These are phyloP conservation scores for Scolanthus callimorphus DNA, from an alignment of 92 coral and sea anemone genomes.

Conservation along the genomic window DNA sequence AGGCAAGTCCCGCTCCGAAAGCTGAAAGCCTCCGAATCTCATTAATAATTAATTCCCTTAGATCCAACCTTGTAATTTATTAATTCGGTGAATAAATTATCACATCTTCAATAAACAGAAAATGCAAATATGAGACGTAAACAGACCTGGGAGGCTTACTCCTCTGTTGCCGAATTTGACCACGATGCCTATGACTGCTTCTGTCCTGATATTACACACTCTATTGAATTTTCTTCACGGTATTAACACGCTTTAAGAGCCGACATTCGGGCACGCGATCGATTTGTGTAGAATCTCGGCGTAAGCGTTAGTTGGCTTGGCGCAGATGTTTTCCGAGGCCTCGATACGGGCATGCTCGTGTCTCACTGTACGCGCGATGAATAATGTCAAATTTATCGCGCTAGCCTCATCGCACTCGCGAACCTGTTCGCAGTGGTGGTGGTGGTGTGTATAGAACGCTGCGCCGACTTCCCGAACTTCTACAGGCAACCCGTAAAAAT, in stretches of 20 bases:
- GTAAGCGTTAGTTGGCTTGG: not conserved
- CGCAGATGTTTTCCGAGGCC: not conserved
- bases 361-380: not conserved
- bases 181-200: too few relatives aligned
- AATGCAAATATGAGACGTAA: slow-evolving; percentile 71
- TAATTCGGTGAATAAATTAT: slow-evolving; percentile 98
- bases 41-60: slow-evolving; percentile 90
- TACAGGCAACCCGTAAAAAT: slow-evolving; percentile 3
- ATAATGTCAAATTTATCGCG: not conserved
- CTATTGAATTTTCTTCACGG: not conserved
- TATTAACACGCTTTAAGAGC: not conserved
- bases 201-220: too few relatives aligned
- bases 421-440: too few relatives aligned
- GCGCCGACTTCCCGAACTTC: too few relatives aligned
- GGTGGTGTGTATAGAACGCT: too few relatives aligned
- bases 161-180: too few relatives aligned
- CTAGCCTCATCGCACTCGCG: not conserved
- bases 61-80: slow-evolving; percentile 96
- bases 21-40: slow-evolving; percentile 70
- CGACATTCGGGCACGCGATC: not conserved
- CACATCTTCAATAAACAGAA: slow-evolving; percentile 66
- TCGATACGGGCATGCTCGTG: not conserved
- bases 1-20: slow-evolving; percentile 53
- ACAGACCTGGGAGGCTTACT: too few relatives aligned
- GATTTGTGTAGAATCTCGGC: not conserved